Percentiles rank a stretch among this genome's conserved stretches.
phyloP scores from a whole-genome alignment of 2,888 invertebrate genomes.

The Lasiommata megera region DNA sequence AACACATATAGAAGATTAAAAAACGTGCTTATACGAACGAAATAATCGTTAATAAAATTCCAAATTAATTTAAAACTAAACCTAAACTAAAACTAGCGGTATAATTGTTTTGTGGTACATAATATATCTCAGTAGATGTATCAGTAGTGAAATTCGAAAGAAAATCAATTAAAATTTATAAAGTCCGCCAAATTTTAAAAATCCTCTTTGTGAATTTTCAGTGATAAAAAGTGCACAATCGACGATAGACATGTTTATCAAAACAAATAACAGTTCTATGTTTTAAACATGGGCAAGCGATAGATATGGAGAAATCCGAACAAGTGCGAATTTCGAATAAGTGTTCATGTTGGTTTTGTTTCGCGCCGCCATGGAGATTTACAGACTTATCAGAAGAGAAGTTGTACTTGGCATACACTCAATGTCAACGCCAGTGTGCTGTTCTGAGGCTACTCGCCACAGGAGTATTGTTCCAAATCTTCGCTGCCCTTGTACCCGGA shows the following conservation, averaged over 20 bases:
- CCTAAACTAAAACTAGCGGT: background rate
- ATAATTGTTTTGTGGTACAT: too few relatives aligned
- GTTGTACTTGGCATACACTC: conserved; percentile 64
- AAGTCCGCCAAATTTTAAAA: background rate
- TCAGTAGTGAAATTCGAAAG: too few relatives aligned
- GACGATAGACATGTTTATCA: background rate
- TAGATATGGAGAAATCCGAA: conserved; percentile 59
- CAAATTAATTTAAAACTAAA: background rate
- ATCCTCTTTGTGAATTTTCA: background rate
- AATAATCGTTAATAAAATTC: too few relatives aligned
- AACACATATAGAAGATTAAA: too few relatives aligned
- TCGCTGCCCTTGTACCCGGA: conserved; percentile 63
- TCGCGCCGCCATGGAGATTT: conserved; percentile 68
- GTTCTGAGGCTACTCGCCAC: conserved; percentile 60
- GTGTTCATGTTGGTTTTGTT: conserved; percentile 49
- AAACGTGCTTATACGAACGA: too few relatives aligned
- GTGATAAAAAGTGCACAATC: background rate
- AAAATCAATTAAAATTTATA: background rate
- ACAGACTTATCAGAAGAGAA: conserved; percentile 61
- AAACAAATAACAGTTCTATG: background rate
- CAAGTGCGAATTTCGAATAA: conserved; percentile 47
- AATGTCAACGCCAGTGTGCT: conserved; percentile 63
- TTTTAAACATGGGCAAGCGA: conserved; percentile 34
- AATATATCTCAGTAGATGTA: too few relatives aligned
- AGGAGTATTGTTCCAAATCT: conserved; percentile 61